phyloP scores from a whole-genome alignment of 2,888 invertebrate genomes.

The Orthosia incerta region DNA sequence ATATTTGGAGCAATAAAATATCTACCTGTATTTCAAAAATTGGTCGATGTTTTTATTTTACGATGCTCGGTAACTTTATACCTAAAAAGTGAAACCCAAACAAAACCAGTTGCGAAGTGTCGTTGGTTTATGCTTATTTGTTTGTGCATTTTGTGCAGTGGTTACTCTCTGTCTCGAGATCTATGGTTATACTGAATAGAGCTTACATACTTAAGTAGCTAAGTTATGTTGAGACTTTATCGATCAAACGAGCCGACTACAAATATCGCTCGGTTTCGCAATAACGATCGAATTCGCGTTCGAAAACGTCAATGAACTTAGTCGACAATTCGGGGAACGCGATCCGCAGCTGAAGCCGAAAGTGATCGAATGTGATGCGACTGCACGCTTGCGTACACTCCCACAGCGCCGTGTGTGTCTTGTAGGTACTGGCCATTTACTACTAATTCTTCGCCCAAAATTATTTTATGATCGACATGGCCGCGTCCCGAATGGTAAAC shows the following conservation, averaged over 20 bases:
- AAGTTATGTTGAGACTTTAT: conserved; percentile 48
- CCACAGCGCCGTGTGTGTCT: conserved; percentile 76
- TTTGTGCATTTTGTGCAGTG: conserved; percentile 32
- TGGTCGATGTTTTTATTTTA: conserved; percentile 48
- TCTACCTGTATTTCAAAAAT: conserved; percentile 43
- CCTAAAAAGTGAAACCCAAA: conserved; percentile 50
- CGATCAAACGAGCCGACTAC: conserved; percentile 66
- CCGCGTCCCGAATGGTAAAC: conserved; percentile 86
- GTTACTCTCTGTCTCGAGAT: neutral
- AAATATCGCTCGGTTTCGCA: conserved; percentile 53
- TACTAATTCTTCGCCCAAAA: conserved; percentile 84
- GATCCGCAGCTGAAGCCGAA: conserved; percentile 65
- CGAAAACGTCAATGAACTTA: conserved; percentile 70
- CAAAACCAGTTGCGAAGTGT: conserved; percentile 43
- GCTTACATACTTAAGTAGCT: conserved; percentile 20
- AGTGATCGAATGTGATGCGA: conserved; percentile 67
- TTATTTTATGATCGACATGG: conserved; percentile 85
- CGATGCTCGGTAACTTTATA: conserved; percentile 55
- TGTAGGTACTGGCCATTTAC: conserved; percentile 75
- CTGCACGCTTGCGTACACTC: conserved; percentile 60
- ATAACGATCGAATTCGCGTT: conserved; percentile 64
- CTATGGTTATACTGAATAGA: conserved; percentile 19
- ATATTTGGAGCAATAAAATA: conserved; percentile 67
- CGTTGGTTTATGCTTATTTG: conserved; percentile 44
- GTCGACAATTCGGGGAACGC: conserved; percentile 67